Evolutionary conservation across 2,113 vertebrate genomes (phyloP), one percentile per base, ranked within the genome.

Genomic region (Blennius ocellaris): DNA sequence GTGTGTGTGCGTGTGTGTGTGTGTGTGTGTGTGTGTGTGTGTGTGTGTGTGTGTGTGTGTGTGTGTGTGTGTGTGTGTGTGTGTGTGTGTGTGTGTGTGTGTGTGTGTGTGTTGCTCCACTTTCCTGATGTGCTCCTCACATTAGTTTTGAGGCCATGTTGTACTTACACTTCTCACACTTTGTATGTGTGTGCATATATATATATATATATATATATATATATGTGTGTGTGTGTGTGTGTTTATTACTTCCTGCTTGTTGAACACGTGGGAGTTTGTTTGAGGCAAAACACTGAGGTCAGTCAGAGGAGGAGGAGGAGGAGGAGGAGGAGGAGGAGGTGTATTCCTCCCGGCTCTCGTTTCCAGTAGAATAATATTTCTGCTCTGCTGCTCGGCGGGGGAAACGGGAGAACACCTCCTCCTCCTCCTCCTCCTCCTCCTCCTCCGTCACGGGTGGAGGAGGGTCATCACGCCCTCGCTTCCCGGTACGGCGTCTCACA

Each of bases 201-300:
- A 69, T 68, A 48, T 60, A 8, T 76, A 64, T 69, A 4, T 30
- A 30, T 39, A 58, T 69, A 69, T 68, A 48, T 60, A 8, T 76
- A 64, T 69, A 52, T 56, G 73, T 56, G 62, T 71, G n/a, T 65
- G 36, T 44, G 54, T 72, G 52, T 73, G 30, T 73, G 39, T 71
- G 43, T 83, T 60, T 84, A 65, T 76, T 80, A 80, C 65, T 82
- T 86, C 76, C 76, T 89, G 62, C 73, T 83, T 11, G 53, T 16
- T 1, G 53, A 62, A 69, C 86, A 88, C 83, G 83, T 88, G 81
- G 74, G 82, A 61, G 74, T 82, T 67, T 80, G 84, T 79, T 79
- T 58, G 17, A 84, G 81, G 75, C 76, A 78, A 57, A 72, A 52
- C 75, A 63, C 72, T 71, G 82, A 82, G 79, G 78, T 82, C 78